Percentiles rank a stretch among this genome's conserved stretches.
Evolutionary conservation across 2,113 vertebrate species (phyloP).

Genomic region (Zosterops lateralis): DNA sequence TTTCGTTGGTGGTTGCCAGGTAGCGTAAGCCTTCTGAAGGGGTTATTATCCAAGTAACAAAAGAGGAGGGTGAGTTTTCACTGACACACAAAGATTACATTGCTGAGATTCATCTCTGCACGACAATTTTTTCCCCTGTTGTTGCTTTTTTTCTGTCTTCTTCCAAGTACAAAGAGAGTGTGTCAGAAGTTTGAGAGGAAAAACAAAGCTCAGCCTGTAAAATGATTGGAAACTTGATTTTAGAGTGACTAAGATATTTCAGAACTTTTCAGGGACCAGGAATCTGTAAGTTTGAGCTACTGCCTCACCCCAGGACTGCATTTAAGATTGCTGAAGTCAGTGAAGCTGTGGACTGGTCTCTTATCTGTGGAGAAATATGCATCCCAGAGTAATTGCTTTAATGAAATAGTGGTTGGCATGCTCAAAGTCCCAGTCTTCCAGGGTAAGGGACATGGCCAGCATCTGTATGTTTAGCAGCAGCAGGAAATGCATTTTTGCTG

Average conservation of each 20-base stretch:
- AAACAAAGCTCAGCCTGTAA: background rate
- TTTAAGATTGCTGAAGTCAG: background rate
- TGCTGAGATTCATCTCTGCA: background rate
- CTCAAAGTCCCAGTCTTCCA: background rate
- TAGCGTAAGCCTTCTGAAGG: slow-evolving; percentile 24
- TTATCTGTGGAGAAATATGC: background rate
- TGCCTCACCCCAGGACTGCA: fast-evolving
- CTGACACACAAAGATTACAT: slow-evolving; percentile 39
- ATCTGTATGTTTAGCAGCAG: background rate
- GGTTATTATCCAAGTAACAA: slow-evolving; percentile 21
- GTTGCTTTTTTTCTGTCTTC: background rate
- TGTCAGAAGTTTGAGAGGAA: background rate
- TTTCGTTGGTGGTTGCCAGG: slow-evolving; percentile 48
- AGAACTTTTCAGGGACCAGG: background rate
- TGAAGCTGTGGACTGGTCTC: background rate
- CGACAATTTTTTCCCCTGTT: background rate
- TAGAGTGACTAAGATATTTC: background rate
- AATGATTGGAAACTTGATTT: background rate
- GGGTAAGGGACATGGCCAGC: background rate
- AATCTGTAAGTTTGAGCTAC: background rate
- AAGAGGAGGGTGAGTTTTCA: slow-evolving; percentile 35
- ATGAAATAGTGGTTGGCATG: background rate
- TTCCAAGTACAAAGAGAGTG: background rate
- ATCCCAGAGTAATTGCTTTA: background rate
- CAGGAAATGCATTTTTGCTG: fast-evolving